phyloP scores from a whole-genome alignment of 2,888 invertebrate species.

The Hymenopus coronatus region DNA sequence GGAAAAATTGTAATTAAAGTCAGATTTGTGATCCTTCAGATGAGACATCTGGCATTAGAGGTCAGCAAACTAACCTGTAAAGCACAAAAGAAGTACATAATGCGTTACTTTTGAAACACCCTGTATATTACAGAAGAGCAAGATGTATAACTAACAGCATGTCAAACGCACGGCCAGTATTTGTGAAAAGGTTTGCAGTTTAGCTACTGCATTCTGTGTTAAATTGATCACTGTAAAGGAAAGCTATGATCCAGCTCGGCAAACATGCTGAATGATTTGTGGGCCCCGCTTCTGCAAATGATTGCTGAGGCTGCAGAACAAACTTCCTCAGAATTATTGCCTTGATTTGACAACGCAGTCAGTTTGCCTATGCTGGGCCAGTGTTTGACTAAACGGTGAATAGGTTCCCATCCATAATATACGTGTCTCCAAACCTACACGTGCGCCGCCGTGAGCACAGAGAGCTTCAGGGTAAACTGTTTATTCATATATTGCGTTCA shows the following conservation, averaged over 20 bases:
- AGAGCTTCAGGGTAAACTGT: background rate
- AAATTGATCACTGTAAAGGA: background rate
- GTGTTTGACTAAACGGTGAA: background rate
- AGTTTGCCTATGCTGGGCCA: background rate
- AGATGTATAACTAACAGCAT: background rate
- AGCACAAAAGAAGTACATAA: too few relatives aligned
- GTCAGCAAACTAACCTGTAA: too few relatives aligned
- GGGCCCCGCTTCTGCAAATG: background rate
- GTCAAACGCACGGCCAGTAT: background rate
- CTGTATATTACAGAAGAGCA: too few relatives aligned
- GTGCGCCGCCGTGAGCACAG: too few relatives aligned
- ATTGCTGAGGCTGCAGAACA: background rate
- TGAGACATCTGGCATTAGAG: too few relatives aligned
- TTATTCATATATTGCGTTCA: background rate
- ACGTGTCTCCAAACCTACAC: background rate
- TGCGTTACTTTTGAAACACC: too few relatives aligned
- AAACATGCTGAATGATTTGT: background rate
- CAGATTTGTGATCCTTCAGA: too few relatives aligned
- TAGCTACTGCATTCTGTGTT: background rate
- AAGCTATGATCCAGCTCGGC: background rate
- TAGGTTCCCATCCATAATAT: background rate
- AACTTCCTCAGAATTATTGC: background rate
- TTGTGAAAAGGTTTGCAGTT: background rate
- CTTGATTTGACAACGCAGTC: background rate
- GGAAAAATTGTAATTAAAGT: too few relatives aligned